Evolutionary conservation across 1,140 invertebrate species (phyloP).

Genomic region (Pachypeltis micranthus): DNA sequence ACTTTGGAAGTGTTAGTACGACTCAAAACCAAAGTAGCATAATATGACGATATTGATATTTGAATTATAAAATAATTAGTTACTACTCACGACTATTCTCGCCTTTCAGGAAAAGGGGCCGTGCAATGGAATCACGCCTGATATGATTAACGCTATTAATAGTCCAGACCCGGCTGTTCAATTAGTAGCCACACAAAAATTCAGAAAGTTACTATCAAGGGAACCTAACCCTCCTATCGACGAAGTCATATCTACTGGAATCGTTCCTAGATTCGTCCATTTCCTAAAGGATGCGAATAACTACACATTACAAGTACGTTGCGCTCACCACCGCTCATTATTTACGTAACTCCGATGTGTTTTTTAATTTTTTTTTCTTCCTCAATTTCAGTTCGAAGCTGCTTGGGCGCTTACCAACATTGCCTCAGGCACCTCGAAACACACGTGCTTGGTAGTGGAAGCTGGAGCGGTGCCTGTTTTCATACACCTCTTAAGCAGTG

Average conservation of each 20-base stretch:
- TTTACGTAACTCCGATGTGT: neutral
- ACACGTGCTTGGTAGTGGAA: slow-evolving; percentile 87
- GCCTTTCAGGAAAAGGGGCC: slow-evolving; percentile 16
- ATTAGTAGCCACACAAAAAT: slow-evolving; percentile 82
- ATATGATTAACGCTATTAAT: slow-evolving; percentile 69
- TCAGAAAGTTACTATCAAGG: slow-evolving; percentile 83
- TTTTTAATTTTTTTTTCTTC: neutral
- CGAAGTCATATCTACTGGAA: slow-evolving; percentile 93
- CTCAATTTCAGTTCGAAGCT: slow-evolving; percentile 75
- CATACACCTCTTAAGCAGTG: slow-evolving; percentile 63
- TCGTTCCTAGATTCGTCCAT: slow-evolving; percentile 90
- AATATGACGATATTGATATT: too few species aligned
- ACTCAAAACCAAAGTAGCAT: too few species aligned
- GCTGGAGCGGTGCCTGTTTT: slow-evolving; percentile 89
- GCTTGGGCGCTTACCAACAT: slow-evolving; percentile 98
- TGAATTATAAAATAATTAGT: neutral
- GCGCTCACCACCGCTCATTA: neutral
- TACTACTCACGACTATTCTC: neutral
- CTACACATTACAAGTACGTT: slow-evolving; percentile 66
- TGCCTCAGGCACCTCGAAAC: slow-evolving; percentile 87
- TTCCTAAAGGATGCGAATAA: slow-evolving; percentile 77
- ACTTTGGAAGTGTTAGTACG: too few species aligned
- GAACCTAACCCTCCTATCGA: slow-evolving; percentile 98
- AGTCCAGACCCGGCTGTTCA: slow-evolving; percentile 69
- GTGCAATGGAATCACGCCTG: slow-evolving; percentile 44